A percentile compares a stretch with the other conserved stretches of the same genome.
phyloP scores from a whole-genome alignment of 2,888 invertebrate species.

The Cephonodes hylas region DNA sequence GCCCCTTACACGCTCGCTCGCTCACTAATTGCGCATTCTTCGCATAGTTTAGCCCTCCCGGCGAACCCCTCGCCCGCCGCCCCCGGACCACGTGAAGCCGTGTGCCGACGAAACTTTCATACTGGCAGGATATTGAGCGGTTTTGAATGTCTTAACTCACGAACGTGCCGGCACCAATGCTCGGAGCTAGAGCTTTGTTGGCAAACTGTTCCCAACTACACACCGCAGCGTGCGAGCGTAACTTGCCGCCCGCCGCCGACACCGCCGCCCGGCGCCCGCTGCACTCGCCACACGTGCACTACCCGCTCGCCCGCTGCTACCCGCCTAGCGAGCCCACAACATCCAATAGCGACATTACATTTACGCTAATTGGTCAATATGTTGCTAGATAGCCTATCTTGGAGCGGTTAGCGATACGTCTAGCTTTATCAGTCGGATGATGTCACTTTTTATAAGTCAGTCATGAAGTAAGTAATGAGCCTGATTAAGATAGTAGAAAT shows the following conservation, averaged over 20 bases:
- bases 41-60: constrained; percentile 94
- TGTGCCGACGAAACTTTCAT: constrained; percentile 80
- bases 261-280: neutral
- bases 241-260: constrained; percentile 31
- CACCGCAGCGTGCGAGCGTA: constrained; percentile 47
- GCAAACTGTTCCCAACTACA: constrained; percentile 67
- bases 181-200: constrained; percentile 62
- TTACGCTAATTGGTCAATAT: neutral
- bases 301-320: neutral
- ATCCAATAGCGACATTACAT: neutral
- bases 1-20: constrained; percentile 86
- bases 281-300: neutral
- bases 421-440: neutral
- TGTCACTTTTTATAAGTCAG: neutral
- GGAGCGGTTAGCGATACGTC: neutral
- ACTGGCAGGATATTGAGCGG: constrained; percentile 81
- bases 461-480: neutral
- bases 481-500: neutral
- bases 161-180: constrained; percentile 66
- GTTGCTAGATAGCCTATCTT: neutral
- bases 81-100: constrained; percentile 80
- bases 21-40: constrained; percentile 98
- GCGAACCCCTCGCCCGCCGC: constrained; percentile 79
- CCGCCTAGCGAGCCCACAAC: neutral
- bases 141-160: constrained; percentile 82